Conservation (phyloP, 2,113 vertebrate species). For the Rhinoptilus africanus region DNA sequence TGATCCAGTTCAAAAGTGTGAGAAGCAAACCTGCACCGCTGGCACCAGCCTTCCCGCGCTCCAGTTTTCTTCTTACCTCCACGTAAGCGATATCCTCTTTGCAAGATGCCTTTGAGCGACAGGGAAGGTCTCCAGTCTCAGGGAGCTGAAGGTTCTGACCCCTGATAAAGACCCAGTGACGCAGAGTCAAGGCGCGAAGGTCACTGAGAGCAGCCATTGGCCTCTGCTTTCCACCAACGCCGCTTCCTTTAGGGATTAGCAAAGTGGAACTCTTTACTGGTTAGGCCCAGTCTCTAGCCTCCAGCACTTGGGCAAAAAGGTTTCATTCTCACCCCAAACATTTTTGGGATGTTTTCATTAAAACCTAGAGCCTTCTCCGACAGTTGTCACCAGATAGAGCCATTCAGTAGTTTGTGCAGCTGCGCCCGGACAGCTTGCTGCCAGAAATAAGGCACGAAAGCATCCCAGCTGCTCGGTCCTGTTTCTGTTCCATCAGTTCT, state of each 20-base stretch:
- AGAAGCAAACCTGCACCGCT: not conserved
- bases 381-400: not conserved
- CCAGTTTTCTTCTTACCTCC: too few species aligned
- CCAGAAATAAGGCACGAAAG: not conserved
- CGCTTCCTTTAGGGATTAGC: not conserved
- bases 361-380: not conserved
- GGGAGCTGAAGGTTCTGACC: not conserved
- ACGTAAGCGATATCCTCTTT: not conserved
- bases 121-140: not conserved
- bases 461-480: not conserved
- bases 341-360: not conserved
- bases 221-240: not conserved
- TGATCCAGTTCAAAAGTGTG: accelerated
- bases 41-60: not conserved
- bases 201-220: not conserved
- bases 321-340: not conserved
- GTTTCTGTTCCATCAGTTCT: not conserved
- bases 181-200: too few species aligned
- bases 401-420: not conserved
- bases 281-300: not conserved
- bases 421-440: not conserved
- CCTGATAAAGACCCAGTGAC: too few species aligned
- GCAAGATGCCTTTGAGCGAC: not conserved
- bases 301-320: not conserved
- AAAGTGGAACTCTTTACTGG: not conserved